Conservation (phyloP, 2,113 vertebrate species). For the Sardina pilchardus region DNA sequence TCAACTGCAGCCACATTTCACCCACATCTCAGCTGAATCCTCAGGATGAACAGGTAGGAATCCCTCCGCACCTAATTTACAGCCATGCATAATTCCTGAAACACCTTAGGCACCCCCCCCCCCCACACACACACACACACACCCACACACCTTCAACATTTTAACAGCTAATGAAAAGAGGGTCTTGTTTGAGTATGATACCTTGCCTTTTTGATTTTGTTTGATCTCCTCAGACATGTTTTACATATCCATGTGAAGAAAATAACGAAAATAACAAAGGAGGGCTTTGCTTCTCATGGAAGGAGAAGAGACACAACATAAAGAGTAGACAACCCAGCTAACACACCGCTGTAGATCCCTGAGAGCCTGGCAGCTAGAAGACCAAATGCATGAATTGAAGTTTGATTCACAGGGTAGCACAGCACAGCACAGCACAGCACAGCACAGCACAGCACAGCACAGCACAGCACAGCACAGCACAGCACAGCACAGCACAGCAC, state of each 20-base stretch:
- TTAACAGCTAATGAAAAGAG: background rate
- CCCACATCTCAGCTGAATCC: background rate
- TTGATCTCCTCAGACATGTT: background rate
- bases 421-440: background rate
- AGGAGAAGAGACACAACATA: background rate
- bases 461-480: background rate
- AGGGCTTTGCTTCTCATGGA: background rate
- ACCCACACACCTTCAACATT: background rate
- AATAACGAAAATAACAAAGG: background rate
- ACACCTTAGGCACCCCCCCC: background rate
- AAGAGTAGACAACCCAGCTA: background rate
- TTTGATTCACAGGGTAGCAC: background rate
- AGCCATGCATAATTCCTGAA: background rate
- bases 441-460: no score
- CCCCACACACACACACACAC: background rate
- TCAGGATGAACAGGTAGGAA: background rate
- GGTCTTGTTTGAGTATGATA: background rate
- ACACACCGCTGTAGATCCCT: background rate
- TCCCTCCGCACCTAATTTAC: background rate
- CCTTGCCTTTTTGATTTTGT: background rate
- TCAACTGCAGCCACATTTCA: background rate
- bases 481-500: background rate
- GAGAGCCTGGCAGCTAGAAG: background rate
- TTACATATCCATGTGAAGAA: background rate
- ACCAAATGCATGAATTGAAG: background rate